Base-by-base conservation (phyloP, 2,797 vertebrate species). In the Labeo calbasu region DNA sequence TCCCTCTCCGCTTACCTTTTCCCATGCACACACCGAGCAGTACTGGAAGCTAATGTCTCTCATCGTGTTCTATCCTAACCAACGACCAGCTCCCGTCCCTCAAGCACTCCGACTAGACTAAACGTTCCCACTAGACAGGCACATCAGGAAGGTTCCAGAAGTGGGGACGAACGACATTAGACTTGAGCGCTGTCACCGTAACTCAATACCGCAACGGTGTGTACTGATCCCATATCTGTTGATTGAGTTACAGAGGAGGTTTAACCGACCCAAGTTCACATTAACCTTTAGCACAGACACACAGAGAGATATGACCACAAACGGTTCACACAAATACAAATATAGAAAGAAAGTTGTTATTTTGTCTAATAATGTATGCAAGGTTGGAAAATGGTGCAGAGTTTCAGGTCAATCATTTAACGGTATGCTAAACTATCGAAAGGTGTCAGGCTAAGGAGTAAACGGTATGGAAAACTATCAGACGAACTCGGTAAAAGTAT, bases 21-120 rank as follows among this genome's bases (percentile, higher is more conserved):
- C 93, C 94, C 94, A 95, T 80, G 94, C 92, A 92, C 94, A 93
- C 88, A 94, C 91, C 23, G 93, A 92, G 87, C 94, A 94, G 84
- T 94, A 90, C 88, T 94, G 93, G 82, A 93, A 94, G 83, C 93
- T 93, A 19, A 95, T 88, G 87, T 96, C 95, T 94, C 95, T 95
- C 95, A 96, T 95, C 51, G 93, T 92, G 75, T 46, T 82, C 51
- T 72, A 65, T 71, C 25, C n/a, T 48, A 65, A 40, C 50, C n/a
- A 32, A 79, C 70, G 63, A 85, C 21, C 15, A 84, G 78, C 21
- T 7, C 75, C 32, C 55, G 23, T 50, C 28, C 57, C 48, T 57
- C 77, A 73, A 69, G 66, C 40, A 21, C 75, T 15, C 43, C 3
- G 21, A 59, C 10, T 36, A 25, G 48, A 70, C 77, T 55, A 59